Conservation (phyloP, 1,140 invertebrate species). For the Pissodes strobi region DNA sequence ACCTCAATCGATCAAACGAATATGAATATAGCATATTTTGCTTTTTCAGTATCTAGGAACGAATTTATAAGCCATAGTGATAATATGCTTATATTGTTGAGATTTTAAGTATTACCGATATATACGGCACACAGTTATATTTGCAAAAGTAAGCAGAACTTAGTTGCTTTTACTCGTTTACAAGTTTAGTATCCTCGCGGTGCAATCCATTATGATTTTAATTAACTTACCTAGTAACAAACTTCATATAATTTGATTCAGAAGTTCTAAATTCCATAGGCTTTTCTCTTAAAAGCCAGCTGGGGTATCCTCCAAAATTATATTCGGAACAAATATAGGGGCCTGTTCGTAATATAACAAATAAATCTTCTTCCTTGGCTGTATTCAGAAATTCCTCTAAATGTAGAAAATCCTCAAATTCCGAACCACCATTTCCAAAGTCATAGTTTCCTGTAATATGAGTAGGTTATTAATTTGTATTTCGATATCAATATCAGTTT, state of each 20-base stretch:
- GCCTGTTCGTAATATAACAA: slow-evolving; percentile 85
- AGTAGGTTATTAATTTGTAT: too few species aligned
- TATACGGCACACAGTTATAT: too few species aligned
- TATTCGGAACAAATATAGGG: slow-evolving; percentile 93
- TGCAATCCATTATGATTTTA: not conserved
- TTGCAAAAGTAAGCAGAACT: too few species aligned
- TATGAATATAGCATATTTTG: too few species aligned
- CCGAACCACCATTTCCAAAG: slow-evolving; percentile 75
- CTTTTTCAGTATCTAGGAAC: too few species aligned
- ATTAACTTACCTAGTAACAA: slow-evolving; percentile 55
- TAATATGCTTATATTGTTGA: too few species aligned
- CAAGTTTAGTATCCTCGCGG: not conserved
- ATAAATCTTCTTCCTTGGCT: slow-evolving; percentile 79
- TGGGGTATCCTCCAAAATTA: slow-evolving; percentile 60
- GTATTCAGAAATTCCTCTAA: slow-evolving; percentile 70
- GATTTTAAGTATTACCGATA: too few species aligned
- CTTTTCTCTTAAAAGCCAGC: slow-evolving; percentile 42
- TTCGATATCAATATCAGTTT: too few species aligned
- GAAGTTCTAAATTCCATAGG: slow-evolving; percentile 59
- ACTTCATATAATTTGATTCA: slow-evolving; percentile 56
- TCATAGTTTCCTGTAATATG: slow-evolving; percentile 63
- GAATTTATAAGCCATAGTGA: too few species aligned
- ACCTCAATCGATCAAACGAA: too few species aligned
- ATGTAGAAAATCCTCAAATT: slow-evolving; percentile 66
- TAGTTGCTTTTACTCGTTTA: too few species aligned